Evolutionary conservation across 2,888 invertebrate genomes (phyloP), one percentile per base, ranked within the genome.

Genomic region (Copidosoma aretas): DNA sequence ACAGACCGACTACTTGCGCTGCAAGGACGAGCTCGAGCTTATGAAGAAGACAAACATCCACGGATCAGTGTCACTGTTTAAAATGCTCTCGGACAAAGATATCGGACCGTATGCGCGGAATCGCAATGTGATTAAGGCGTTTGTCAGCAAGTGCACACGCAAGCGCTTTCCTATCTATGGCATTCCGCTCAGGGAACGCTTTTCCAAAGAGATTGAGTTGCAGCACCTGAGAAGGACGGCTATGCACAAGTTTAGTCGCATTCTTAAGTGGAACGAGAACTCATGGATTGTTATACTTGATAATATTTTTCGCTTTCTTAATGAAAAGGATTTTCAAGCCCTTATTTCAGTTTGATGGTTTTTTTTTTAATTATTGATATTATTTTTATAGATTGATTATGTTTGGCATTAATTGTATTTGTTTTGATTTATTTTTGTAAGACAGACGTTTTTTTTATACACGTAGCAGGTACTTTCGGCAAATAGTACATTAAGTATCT

Each of bases 81-180:
- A 67, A n/a, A 61, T 67, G 51, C 51, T 62, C 12, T 52, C 57
- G 0, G 57, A 56, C 1, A 21, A 22, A 4, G 52, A 67, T 43
- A 58, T 67, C 24, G 58, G 52, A 10, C 22, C 43, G 8, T 67
- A 58, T 41, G 57, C 60, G 1, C 24, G 67, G 22, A 66, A 66
- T 39, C 49, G 57, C n/a, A 39, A 67, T 3, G 25, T 67, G 10
- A 25, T 57, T n/a, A 41, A 41, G 4, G 57, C 58, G 1, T 61
- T 67, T 57, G 32, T 32, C 4, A 32, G 4, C 32, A 32, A 32
- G 32, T 32, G 32, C 32, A 32, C 32, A 5, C 32, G 32, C 15
- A 46, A 67, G 15, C 53, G 51, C 32, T 67, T 67, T 46, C 67
- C 61, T 0, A 62, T 67, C 49, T 67, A 67, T 57, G n/a, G 51